phyloP scores from a whole-genome alignment of 2,797 vertebrate species.

The Otolemur crassicaudatus region DNA sequence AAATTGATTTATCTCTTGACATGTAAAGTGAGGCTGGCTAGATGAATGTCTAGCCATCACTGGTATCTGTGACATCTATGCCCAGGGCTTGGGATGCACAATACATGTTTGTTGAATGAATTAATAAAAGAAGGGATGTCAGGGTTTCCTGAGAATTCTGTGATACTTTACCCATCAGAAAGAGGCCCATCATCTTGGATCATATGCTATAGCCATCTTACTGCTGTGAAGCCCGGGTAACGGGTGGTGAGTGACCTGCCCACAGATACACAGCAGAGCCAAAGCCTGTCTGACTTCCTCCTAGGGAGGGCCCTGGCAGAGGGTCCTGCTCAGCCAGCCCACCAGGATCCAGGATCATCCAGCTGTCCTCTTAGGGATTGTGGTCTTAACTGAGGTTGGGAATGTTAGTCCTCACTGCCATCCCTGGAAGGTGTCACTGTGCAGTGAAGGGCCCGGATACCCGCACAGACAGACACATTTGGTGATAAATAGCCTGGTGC shows the following conservation, averaged over 20 bases:
- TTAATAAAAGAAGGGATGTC: background rate
- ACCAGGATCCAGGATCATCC: background rate
- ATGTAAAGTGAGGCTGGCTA: background rate
- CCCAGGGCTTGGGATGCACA: background rate
- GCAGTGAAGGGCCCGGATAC: background rate
- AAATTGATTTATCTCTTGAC: background rate
- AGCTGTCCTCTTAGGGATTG: background rate
- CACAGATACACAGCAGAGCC: background rate
- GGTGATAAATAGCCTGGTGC: background rate
- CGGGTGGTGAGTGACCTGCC: background rate
- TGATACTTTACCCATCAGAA: background rate
- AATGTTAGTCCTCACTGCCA: background rate
- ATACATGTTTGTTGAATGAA: background rate
- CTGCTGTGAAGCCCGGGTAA: background rate
- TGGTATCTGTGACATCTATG: background rate
- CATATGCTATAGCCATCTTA: no score
- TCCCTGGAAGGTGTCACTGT: background rate
- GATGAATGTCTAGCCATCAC: background rate
- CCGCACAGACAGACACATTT: background rate
- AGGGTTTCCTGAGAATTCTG: background rate
- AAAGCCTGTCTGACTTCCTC: background rate
- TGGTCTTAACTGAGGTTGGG: background rate
- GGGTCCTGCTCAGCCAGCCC: background rate
- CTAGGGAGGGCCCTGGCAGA: background rate
- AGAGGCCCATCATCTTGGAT: no score